A percentile compares a stretch with the other conserved stretches of the same genome.
Evolutionary conservation across 2,113 vertebrate genomes (phyloP).

Genomic region (Anas platyrhynchos): DNA sequence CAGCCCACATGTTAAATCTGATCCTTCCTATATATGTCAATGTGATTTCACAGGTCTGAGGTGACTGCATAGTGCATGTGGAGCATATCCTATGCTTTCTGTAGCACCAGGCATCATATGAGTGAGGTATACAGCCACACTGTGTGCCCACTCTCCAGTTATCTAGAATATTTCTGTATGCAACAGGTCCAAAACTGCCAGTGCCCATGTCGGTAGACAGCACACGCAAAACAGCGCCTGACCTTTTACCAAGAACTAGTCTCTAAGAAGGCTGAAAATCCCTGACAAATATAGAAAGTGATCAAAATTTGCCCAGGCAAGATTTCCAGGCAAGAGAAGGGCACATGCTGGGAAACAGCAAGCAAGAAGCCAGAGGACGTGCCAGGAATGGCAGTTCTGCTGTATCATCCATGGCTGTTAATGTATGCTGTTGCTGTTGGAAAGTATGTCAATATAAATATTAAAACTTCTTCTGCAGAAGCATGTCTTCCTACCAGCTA

Average conservation of each 20-base stretch:
- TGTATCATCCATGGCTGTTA: not conserved
- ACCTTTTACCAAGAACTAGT: not conserved
- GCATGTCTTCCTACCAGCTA: not conserved
- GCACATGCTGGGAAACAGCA: not conserved
- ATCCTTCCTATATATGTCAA: not conserved
- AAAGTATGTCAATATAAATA: not conserved
- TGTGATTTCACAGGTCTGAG: not conserved
- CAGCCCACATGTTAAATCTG: not conserved
- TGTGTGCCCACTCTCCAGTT: not conserved
- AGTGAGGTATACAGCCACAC: not conserved
- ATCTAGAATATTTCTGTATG: not conserved
- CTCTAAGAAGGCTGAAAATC: conserved; percentile 4
- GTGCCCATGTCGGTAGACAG: not conserved
- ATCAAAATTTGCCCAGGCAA: not conserved
- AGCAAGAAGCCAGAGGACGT: not conserved
- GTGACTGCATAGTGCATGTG: not conserved
- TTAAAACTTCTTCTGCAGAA: not conserved
- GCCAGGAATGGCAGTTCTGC: not conserved
- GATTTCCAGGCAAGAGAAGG: not conserved
- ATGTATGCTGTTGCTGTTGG: not conserved
- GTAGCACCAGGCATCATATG: not conserved
- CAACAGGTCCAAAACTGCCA: not conserved
- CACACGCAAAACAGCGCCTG: not conserved
- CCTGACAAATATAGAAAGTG: not conserved
- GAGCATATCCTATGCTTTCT: not conserved